Conservation (phyloP, 2,113 vertebrate species). For the Microcebus jonahi region DNA sequence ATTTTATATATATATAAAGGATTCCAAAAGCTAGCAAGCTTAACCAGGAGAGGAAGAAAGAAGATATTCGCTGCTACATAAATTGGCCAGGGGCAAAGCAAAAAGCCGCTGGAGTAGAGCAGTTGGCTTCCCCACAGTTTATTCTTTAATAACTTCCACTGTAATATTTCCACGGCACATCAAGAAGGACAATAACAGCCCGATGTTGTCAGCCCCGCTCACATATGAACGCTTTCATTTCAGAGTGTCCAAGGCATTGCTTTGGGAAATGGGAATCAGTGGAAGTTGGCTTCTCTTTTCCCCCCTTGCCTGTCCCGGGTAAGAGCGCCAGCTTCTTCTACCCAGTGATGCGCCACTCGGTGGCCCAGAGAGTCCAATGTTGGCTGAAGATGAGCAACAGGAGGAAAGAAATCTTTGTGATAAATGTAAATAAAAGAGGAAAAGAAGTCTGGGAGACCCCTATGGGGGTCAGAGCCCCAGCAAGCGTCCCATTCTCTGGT, state of each 20-base stretch:
- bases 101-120: slow-evolving; percentile 45
- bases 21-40: slow-evolving; percentile 27
- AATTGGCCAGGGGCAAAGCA: slow-evolving; percentile 66
- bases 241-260: slow-evolving; percentile 76
- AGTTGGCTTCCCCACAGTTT: slow-evolving; percentile 64
- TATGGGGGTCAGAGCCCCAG: slow-evolving; percentile 56
- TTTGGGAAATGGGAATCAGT: slow-evolving; percentile 81
- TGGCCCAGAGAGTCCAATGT: slow-evolving; percentile 77
- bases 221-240: slow-evolving; percentile 83
- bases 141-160: slow-evolving; percentile 82
- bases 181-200: slow-evolving; percentile 78
- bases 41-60: slow-evolving; percentile 7
- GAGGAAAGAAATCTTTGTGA: slow-evolving; percentile 80
- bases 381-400: slow-evolving; percentile 72
- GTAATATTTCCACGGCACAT: slow-evolving; percentile 79
- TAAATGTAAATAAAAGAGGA: slow-evolving; percentile 64
- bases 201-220: slow-evolving; percentile 78
- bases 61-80: slow-evolving; percentile 57
- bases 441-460: slow-evolving; percentile 49
- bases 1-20: too few species aligned
- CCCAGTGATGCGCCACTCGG: neutral
- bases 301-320: slow-evolving; percentile 55
- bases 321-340: slow-evolving; percentile 60
- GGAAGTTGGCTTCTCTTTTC: slow-evolving; percentile 61
- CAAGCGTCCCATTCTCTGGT: slow-evolving; percentile 56